Evolutionary conservation across 2,888 invertebrate species (phyloP).

Genomic region (Coenonympha glycerion): DNA sequence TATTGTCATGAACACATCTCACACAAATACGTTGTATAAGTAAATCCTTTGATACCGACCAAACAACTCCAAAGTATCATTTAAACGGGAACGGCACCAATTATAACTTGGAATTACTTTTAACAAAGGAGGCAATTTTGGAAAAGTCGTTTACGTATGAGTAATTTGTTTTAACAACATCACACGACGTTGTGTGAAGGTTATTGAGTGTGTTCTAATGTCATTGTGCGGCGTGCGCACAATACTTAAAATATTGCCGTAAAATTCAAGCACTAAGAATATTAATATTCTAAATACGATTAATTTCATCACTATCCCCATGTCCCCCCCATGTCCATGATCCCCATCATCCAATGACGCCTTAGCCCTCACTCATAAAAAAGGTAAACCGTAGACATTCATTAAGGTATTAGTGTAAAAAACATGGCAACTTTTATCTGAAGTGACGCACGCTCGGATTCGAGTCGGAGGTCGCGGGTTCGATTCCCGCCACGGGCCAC

Average conservation of each 20-base stretch:
- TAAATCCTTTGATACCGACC: slow-evolving; percentile 20
- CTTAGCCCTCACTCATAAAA: too few relatives aligned
- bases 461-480: too few relatives aligned
- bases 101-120: slow-evolving; percentile 52
- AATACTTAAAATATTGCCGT: neutral
- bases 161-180: slow-evolving; percentile 20
- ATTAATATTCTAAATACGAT: too few relatives aligned
- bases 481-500: too few relatives aligned
- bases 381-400: too few relatives aligned
- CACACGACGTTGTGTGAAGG: neutral
- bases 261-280: too few relatives aligned
- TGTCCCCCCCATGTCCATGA: too few relatives aligned
- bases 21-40: neutral
- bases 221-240: neutral
- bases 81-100: slow-evolving; percentile 36
- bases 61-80: slow-evolving; percentile 25
- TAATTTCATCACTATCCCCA: too few relatives aligned
- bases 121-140: slow-evolving; percentile 45
- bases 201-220: neutral
- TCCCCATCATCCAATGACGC: too few relatives aligned
- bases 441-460: too few relatives aligned
- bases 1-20: neutral
- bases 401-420: too few relatives aligned
- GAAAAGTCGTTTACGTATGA: slow-evolving; percentile 28
- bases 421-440: too few relatives aligned